Conservation (phyloP, 2,888 invertebrate species). For the Dynastes grantii region DNA sequence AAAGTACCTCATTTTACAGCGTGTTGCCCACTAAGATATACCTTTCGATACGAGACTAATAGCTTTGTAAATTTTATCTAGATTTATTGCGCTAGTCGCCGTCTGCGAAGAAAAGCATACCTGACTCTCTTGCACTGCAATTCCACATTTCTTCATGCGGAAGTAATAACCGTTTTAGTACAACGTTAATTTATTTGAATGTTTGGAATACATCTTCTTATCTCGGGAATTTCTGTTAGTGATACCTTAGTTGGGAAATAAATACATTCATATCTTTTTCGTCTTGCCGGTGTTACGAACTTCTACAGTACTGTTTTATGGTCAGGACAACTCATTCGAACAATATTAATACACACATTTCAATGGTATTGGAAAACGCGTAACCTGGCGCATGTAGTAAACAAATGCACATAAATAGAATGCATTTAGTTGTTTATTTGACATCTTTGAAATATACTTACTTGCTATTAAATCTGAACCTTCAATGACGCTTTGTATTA, state of each 20-base stretch:
- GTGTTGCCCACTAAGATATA: conserved; percentile 18
- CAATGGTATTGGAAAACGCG: background rate
- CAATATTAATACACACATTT: conserved; percentile 27
- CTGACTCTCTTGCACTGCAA: conserved; percentile 8
- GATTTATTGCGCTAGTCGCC: conserved; percentile 28
- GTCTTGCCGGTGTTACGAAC: background rate
- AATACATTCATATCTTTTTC: conserved; percentile 28
- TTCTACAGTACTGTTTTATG: conserved; percentile 17
- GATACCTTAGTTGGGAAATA: conserved; percentile 20
- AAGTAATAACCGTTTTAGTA: conserved; percentile 29
- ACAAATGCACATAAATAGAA: background rate
- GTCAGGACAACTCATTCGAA: background rate
- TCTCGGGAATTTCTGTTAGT: conserved; percentile 34
- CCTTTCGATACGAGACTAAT: conserved; percentile 29
- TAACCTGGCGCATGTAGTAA: background rate
- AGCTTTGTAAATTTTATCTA: conserved; percentile 41
- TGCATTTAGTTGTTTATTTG: background rate
- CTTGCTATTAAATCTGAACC: background rate
- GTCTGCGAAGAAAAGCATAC: conserved; percentile 4
- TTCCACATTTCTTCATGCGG: conserved; percentile 37
- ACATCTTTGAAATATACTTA: background rate
- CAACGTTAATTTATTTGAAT: conserved; percentile 34
- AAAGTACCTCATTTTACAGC: conserved; percentile 21
- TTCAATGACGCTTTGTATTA: background rate
- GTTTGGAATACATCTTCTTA: conserved; percentile 38